These are phyloP conservation scores for Brachypteracias leptosomus DNA, from an alignment of 2,113 vertebrate genomes.

Conservation along the genomic window DNA sequence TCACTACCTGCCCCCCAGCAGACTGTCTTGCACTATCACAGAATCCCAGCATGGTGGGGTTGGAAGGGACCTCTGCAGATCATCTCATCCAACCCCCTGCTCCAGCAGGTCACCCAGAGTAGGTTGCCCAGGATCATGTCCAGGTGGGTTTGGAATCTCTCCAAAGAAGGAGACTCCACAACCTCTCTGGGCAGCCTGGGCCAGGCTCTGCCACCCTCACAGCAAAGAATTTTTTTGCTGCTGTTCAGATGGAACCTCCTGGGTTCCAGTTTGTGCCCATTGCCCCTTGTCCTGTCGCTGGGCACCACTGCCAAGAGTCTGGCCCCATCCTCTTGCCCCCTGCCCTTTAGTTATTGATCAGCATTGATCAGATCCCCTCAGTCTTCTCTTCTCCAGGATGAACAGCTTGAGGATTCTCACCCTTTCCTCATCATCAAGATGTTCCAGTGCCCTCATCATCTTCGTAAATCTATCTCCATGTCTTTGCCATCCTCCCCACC, in stretches of 20 bases:
- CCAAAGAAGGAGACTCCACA: background rate
- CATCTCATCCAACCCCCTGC: background rate
- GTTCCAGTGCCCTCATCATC: background rate
- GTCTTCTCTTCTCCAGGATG: background rate
- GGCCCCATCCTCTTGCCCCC: background rate
- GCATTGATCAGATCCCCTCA: background rate
- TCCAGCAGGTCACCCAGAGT: background rate
- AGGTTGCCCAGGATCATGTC: background rate
- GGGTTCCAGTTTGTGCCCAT: background rate
- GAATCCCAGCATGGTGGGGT: background rate
- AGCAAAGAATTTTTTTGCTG: background rate
- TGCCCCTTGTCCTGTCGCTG: background rate
- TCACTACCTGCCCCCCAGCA: background rate
- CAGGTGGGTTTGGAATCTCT: background rate
- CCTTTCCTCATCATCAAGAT: background rate
- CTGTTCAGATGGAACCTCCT: background rate
- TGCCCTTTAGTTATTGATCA: background rate
- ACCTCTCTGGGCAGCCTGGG: background rate
- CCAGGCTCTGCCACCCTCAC: background rate
- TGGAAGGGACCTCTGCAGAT: background rate
- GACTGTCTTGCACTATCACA: background rate
- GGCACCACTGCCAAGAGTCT: background rate
- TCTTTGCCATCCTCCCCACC: background rate
- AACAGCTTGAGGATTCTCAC: background rate
- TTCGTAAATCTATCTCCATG: background rate